These are phyloP conservation scores for Diorhabda carinulata DNA, from an alignment of 1,140 invertebrate species.

Conservation along the genomic window DNA sequence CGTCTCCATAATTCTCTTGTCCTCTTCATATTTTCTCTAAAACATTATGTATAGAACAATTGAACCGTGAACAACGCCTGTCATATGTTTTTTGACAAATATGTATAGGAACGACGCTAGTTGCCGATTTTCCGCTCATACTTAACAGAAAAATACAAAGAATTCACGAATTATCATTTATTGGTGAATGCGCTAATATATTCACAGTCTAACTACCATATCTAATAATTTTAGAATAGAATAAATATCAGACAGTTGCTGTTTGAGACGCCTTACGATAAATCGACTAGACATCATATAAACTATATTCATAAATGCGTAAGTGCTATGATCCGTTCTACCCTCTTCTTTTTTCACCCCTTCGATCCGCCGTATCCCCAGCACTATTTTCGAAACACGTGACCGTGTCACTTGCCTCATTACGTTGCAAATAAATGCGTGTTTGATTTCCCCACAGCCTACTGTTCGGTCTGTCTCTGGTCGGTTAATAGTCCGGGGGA, in stretches of 20 bases:
- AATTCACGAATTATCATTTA: neutral
- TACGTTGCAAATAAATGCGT: slow-evolving; percentile 32
- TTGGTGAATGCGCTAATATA: neutral
- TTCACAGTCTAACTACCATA: neutral
- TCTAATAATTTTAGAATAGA: no score
- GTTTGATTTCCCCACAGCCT: slow-evolving; percentile 27
- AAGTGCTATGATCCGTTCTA: slow-evolving; percentile 5
- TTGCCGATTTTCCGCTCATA: slow-evolving; percentile 17
- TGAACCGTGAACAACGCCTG: slow-evolving; percentile 15
- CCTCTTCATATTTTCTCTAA: slow-evolving; percentile 2
- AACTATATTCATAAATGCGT: slow-evolving; percentile 16
- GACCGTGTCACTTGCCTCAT: slow-evolving; percentile 31
- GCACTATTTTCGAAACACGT: slow-evolving; percentile 18
- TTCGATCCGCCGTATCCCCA: slow-evolving; percentile 6
- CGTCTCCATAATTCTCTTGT: no score
- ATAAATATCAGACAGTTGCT: neutral
- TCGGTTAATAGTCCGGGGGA: neutral
- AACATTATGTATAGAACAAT: slow-evolving; percentile 20
- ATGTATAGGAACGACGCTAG: slow-evolving; percentile 7
- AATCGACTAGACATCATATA: neutral
- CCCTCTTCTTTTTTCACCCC: slow-evolving; percentile 11
- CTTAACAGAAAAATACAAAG: slow-evolving; percentile 13
- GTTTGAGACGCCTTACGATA: neutral
- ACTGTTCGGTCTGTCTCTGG: slow-evolving; percentile 11
- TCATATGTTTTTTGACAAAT: slow-evolving; percentile 17